Evolutionary conservation across 1,140 invertebrate species (phyloP).

Genomic region (Melitaea cinxia): DNA sequence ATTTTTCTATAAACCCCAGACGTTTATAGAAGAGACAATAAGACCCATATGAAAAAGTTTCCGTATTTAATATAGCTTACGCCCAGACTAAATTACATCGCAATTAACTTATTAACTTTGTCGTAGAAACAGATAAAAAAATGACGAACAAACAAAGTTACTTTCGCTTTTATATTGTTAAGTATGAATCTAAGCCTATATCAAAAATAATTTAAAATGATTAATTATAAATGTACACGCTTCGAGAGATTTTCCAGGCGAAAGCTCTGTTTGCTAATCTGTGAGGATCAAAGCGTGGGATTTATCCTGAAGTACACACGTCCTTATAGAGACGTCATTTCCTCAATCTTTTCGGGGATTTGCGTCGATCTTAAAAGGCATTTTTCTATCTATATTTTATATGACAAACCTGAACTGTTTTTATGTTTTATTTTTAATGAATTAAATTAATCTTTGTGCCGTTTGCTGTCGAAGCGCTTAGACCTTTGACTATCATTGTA

Average conservation of each 20-base stretch:
- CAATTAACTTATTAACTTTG: no score
- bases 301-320: slow-evolving; percentile 10
- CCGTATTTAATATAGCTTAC: no score
- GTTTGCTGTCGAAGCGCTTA: no score
- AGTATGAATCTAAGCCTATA: background rate
- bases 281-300: slow-evolving; percentile 26
- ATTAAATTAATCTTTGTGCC: no score
- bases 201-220: slow-evolving; percentile 3
- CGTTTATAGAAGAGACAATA: no score
- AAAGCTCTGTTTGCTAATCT: slow-evolving; percentile 8
- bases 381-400: background rate
- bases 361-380: background rate
- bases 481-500: no score
- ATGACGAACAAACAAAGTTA: background rate
- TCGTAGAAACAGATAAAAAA: no score
- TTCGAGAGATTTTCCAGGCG: slow-evolving; percentile 2
- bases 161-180: background rate
- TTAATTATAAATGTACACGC: slow-evolving; percentile 9
- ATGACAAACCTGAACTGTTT: no score
- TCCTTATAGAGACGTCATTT: background rate
- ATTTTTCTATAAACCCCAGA: no score
- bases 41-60: no score
- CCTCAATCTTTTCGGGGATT: background rate
- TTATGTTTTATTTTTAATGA: no score
- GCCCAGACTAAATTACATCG: no score